Percentiles rank a stretch among this genome's conserved stretches.
phyloP scores from a whole-genome alignment of 1,140 invertebrate species.

The Cydia fagiglandana region DNA sequence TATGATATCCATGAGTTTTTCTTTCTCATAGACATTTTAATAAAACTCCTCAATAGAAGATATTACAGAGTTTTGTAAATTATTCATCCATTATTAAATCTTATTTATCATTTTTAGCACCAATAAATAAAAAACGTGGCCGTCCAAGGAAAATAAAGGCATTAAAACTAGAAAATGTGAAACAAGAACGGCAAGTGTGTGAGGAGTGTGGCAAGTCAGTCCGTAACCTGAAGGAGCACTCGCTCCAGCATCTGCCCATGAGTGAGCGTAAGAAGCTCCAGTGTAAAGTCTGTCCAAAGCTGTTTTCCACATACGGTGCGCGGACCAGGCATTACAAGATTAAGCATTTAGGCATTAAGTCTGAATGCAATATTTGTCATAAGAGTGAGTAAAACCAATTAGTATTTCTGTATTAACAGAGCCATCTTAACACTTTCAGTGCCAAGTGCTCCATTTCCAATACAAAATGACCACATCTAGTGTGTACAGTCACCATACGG shows the following conservation, averaged over 20 bases:
- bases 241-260: constrained; percentile 44
- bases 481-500: no score
- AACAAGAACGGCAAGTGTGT: constrained; percentile 47
- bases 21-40: no score
- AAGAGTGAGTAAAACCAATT: constrained; percentile 52
- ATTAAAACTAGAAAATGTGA: constrained; percentile 34
- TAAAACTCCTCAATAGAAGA: no score
- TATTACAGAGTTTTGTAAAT: no score
- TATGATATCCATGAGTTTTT: no score
- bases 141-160: constrained; percentile 31
- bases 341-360: constrained; percentile 63
- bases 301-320: constrained; percentile 46
- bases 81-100: background rate
- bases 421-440: no score
- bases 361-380: constrained; percentile 59
- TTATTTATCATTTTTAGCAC: background rate
- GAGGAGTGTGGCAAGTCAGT: constrained; percentile 67
- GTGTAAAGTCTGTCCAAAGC: constrained; percentile 61
- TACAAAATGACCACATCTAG: no score
- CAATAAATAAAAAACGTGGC: background rate
- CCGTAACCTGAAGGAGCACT: constrained; percentile 54
- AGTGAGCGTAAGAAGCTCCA: constrained; percentile 42
- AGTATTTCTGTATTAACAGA: no score
- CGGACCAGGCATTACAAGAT: constrained; percentile 56
- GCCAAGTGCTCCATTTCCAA: no score